Base-by-base conservation (phyloP, 1,140 invertebrate species). In the Philotrypesis tridentata region DNA sequence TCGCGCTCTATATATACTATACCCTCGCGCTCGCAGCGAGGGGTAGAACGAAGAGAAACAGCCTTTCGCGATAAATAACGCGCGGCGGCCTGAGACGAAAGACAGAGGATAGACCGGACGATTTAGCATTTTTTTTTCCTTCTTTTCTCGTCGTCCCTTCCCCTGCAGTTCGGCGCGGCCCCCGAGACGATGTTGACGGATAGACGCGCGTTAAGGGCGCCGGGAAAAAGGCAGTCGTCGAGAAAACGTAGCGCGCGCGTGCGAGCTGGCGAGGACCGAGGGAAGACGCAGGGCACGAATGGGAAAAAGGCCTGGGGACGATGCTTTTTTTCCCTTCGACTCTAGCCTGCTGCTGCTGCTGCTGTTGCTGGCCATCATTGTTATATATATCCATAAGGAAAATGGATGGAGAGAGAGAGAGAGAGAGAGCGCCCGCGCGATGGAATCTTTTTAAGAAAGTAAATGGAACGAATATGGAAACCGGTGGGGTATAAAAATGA, bases 401-500 rank as follows among this genome's bases (percentile, higher is more conserved):
- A 86, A 86, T 86, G 80, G 83, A 85, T 82, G 83, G 68, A 80
- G 82, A 82, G 55, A n/a, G n/a, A n/a, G n/a, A n/a, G n/a, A n/a
- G n/a, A n/a, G n/a, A n/a, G 68, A 73, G 70, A 33, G 48, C 11
- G 7, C 31, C 8, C 23, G 71, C 31, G 63, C 82, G 82, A 87
- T 85, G 82, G 55, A 85, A 89, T 86, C 84, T 86, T 84, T 85
- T 86, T 73, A 84, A 75, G 14, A 84, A 86, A 84, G 80, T 85
- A 86, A 87, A 88, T 86, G 84, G 80, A 85, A 87, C 79, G 76
- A 72, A 85, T 84, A 84, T 87, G 81, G 84, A 87, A 86, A 84
- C 67, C 83, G 84, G n/a, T n/a, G 63, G 85, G 82, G 72, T 71
- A 83, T 86, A 85, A 88, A 88, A 87, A 86, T 85, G 83, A 86